Conservation (phyloP, 1,140 invertebrate genomes). For the Aphelenchoides besseyi region DNA sequence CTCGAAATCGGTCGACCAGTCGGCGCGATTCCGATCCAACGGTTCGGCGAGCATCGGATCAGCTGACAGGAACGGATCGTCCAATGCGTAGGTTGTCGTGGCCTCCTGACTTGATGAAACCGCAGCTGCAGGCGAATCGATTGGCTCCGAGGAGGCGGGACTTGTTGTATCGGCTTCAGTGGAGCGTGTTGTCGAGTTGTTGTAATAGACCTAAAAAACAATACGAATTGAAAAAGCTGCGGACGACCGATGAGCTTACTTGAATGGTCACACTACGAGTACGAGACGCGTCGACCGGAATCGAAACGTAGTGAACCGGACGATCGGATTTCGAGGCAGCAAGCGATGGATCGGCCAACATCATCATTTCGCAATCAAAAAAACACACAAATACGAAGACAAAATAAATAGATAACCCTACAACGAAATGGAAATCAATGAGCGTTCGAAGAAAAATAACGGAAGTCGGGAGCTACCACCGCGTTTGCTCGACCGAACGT, state of each 20-base stretch:
- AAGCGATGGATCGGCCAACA: neutral
- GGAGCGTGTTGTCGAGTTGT: neutral
- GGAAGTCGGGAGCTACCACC: too few species aligned
- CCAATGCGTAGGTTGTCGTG: neutral
- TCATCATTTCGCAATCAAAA: neutral
- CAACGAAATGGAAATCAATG: neutral
- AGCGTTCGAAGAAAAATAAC: too few species aligned
- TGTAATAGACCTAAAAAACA: neutral
- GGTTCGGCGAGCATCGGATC: neutral
- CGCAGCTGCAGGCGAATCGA: neutral
- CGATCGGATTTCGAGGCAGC: neutral
- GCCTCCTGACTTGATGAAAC: neutral
- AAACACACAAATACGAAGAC: neutral
- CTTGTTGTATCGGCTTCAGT: neutral
- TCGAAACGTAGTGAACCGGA: neutral
- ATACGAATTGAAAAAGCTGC: neutral
- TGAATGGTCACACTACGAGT: conserved; percentile 5
- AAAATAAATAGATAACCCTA: neutral
- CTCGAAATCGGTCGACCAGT: neutral
- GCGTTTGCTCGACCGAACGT: too few species aligned
- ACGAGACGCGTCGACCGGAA: neutral
- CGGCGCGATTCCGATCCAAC: neutral
- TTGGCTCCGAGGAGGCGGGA: neutral
- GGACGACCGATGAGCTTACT: neutral
- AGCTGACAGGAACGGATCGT: neutral